Percentiles rank a stretch among this genome's conserved stretches.
Conservation (phyloP, 2,888 invertebrate species). For the Polymixis flavicincta region DNA sequence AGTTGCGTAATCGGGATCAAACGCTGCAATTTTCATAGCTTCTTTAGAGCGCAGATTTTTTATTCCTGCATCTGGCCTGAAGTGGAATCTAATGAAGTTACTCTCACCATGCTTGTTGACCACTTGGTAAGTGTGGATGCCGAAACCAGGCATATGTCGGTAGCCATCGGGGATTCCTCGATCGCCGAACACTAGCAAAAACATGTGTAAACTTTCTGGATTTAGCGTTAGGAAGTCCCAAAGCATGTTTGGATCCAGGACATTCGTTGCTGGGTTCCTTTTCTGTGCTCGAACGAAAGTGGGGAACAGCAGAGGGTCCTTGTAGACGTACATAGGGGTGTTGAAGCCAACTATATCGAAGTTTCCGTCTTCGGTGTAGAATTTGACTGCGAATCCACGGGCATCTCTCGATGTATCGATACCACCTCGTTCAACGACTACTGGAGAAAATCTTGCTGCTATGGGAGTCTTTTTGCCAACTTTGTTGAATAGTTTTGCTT, state of each 20-base stretch:
- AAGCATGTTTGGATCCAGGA: constrained; percentile 96
- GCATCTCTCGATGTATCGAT: constrained; percentile 96
- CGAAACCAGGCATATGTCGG: constrained; percentile 97
- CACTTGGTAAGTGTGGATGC: constrained; percentile 96
- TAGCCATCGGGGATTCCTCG: constrained; percentile 97
- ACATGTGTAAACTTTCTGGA: constrained; percentile 96
- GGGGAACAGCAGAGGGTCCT: constrained; percentile 96
- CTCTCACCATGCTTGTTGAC: constrained; percentile 93
- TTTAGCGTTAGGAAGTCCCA: constrained; percentile 97
- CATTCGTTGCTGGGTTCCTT: constrained; percentile 96
- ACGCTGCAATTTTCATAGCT: constrained; percentile 92
- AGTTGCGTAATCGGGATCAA: constrained; percentile 96
- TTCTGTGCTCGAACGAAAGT: constrained; percentile 98
- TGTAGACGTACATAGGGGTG: constrained; percentile 96
- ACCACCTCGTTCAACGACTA: constrained; percentile 95
- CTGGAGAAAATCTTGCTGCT: constrained; percentile 95
- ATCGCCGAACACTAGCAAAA: constrained; percentile 95
- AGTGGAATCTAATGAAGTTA: constrained; percentile 96
- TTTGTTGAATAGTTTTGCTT: constrained; percentile 93
- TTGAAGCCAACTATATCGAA: constrained; percentile 97
- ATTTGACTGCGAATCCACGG: constrained; percentile 97
- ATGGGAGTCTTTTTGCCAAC: constrained; percentile 95
- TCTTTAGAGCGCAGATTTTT: constrained; percentile 92
- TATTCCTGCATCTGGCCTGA: constrained; percentile 96
- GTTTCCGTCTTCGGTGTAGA: constrained; percentile 96